These are phyloP conservation scores for Pseudochaenichthys georgianus DNA, from an alignment of 2,797 vertebrate genomes.

Conservation along the genomic window DNA sequence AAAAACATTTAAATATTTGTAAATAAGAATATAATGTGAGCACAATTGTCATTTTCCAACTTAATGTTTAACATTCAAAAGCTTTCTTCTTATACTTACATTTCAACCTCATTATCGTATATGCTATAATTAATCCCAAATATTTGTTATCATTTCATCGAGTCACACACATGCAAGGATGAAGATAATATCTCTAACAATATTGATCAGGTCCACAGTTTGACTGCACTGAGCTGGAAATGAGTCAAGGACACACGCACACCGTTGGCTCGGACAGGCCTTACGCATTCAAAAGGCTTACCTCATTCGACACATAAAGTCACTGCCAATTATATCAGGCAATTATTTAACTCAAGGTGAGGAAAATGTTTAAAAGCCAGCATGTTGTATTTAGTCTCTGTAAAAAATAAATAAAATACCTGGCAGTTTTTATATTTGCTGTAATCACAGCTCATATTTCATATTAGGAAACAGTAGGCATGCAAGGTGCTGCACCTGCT, in stretches of 20 bases:
- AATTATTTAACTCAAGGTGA: conserved; percentile 24
- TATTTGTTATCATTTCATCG: neutral
- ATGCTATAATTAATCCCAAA: neutral
- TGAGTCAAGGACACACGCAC: neutral
- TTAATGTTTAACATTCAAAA: no score
- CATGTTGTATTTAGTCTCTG: neutral
- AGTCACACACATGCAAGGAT: neutral
- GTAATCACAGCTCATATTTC: conserved; percentile 8
- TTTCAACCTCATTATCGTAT: no score
- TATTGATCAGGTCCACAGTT: neutral
- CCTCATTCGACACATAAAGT: conserved; percentile 22
- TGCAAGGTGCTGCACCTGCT: neutral
- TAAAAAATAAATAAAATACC: neutral
- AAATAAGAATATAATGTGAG: no score
- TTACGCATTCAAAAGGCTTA: neutral
- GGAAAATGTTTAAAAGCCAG: conserved; percentile 1
- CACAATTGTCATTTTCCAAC: no score
- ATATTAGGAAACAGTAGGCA: neutral
- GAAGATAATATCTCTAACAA: neutral
- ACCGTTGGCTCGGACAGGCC: neutral
- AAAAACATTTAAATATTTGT: neutral
- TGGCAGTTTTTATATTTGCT: neutral
- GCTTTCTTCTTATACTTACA: no score
- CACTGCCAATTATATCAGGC: conserved; percentile 3
- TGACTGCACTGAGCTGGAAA: conserved; percentile 9